These are phyloP conservation scores for Megalops cyprinoides DNA, from an alignment of 2,797 vertebrate species.

Conservation along the genomic window DNA sequence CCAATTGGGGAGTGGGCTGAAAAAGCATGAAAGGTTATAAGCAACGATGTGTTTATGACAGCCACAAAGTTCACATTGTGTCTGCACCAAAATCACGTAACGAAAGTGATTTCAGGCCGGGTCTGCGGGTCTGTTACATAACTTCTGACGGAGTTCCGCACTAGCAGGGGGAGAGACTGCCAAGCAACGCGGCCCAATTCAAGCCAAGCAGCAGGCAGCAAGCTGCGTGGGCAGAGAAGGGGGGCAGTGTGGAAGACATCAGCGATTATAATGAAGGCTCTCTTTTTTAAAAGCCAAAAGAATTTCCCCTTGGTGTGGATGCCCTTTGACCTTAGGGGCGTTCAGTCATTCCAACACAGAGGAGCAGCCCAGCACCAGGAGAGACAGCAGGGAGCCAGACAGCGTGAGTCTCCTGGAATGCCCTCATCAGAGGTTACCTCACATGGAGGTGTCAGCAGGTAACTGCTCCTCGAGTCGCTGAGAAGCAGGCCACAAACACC, in stretches of 20 bases:
- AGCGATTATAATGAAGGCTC: not conserved
- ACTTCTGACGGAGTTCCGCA: not conserved
- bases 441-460: conserved; percentile 31
- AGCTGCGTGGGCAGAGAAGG: not conserved
- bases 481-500: conserved; percentile 32
- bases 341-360: not conserved
- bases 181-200: not conserved
- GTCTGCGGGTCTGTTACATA: too few species aligned
- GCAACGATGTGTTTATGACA: too few species aligned
- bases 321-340: not conserved
- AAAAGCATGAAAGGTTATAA: too few species aligned
- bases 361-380: not conserved
- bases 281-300: not conserved
- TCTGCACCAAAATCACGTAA: too few species aligned
- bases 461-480: conserved; percentile 16
- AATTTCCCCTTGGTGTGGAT: not conserved
- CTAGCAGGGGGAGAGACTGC: not conserved
- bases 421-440: conserved; percentile 20
- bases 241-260: not conserved
- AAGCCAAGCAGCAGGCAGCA: not conserved
- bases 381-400: conserved; percentile 25
- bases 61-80: too few species aligned
- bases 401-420: conserved; percentile 24
- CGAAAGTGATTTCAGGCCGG: too few species aligned
- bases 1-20: too few species aligned